phyloP scores from a whole-genome alignment of 2,888 invertebrate genomes.

The Myopa testacea region DNA sequence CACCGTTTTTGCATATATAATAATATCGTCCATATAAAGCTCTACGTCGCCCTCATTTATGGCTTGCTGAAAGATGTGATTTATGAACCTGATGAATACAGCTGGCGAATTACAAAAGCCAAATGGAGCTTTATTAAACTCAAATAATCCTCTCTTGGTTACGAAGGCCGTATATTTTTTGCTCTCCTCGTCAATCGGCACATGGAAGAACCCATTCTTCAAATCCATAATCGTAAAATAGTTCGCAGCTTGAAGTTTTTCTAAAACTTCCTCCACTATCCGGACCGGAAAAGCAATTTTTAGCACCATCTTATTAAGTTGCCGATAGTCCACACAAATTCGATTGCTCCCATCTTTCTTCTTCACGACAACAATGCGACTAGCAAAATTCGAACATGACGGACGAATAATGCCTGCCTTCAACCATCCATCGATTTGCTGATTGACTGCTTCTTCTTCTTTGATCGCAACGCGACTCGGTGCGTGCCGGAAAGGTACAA shows the following conservation, averaged over 20 bases:
- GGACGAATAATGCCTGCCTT: constrained; percentile 12
- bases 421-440: constrained; percentile 29
- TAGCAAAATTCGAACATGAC: constrained; percentile 26
- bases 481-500: constrained; percentile 39
- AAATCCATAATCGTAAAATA: constrained; percentile 34
- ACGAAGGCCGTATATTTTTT: constrained; percentile 42
- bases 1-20: constrained; percentile 16
- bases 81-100: constrained; percentile 42
- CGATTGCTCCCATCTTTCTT: constrained; percentile 14
- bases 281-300: constrained; percentile 58
- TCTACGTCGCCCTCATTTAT: constrained; percentile 38
- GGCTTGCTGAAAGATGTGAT: constrained; percentile 38
- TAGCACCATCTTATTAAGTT: constrained; percentile 58
- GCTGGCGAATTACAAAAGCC: constrained; percentile 43
- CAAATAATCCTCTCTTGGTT: constrained; percentile 42
- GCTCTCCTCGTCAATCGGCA: constrained; percentile 33
- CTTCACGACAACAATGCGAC: constrained; percentile 19
- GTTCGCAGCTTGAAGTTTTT: constrained; percentile 23
- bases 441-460: constrained; percentile 38
- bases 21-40: constrained; percentile 44
- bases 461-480: constrained; percentile 39
- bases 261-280: constrained; percentile 39
- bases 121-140: constrained; percentile 43
- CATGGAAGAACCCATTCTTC: constrained; percentile 42
- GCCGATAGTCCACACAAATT: constrained; percentile 63